Evolutionary conservation across 2,113 vertebrate species (phyloP).

Genomic region (Agelaius phoeniceus): DNA sequence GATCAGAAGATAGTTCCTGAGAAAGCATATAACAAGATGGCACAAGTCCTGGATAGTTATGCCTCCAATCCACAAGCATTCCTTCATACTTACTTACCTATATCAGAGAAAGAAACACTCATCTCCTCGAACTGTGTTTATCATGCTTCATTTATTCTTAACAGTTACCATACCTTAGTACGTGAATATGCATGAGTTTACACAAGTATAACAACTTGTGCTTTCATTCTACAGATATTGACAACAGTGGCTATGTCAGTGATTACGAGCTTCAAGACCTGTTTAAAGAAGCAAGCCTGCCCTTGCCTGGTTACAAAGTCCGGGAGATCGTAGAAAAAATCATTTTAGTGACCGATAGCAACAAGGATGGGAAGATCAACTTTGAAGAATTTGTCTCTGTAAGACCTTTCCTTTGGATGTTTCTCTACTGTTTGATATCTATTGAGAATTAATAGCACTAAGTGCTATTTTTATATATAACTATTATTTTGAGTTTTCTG

Average conservation of each 20-base stretch:
- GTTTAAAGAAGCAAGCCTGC: slow-evolving; percentile 92
- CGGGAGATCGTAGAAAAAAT: slow-evolving; percentile 92
- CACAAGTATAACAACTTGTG: background rate
- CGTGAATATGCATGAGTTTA: background rate
- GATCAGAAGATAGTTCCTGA: background rate
- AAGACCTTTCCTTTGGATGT: slow-evolving; percentile 32
- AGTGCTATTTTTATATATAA: background rate
- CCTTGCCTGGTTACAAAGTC: slow-evolving; percentile 92
- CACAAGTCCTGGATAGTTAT: background rate
- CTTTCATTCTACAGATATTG: slow-evolving; percentile 82
- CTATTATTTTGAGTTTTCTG: background rate
- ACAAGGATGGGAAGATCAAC: slow-evolving; percentile 93
- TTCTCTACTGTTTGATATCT: background rate
- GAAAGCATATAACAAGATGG: background rate
- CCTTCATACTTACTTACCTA: background rate
- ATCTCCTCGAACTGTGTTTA: background rate
- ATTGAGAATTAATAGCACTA: background rate
- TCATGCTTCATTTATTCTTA: background rate
- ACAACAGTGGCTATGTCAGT: slow-evolving; percentile 94
- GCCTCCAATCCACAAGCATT: background rate
- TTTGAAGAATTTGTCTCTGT: slow-evolving; percentile 97
- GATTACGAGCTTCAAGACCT: slow-evolving; percentile 97
- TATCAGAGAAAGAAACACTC: background rate
- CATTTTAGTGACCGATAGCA: slow-evolving; percentile 84
- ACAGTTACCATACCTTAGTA: background rate